Base-by-base conservation (phyloP, 2,113 vertebrate genomes). In the Willisornis vidua region DNA sequence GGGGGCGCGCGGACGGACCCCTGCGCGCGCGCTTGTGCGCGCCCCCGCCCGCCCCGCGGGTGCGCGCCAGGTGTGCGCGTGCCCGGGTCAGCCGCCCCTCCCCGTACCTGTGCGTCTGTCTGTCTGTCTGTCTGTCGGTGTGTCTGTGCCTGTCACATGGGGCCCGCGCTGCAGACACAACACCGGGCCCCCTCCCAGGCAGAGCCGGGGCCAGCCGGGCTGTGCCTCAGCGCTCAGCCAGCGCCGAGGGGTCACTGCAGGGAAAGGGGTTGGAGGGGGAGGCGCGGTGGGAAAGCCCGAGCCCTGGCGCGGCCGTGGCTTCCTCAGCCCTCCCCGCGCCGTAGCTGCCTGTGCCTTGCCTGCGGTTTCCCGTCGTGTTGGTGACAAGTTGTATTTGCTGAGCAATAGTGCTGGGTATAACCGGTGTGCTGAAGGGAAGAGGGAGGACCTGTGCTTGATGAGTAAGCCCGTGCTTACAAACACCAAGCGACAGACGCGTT, bases 341-440 rank as follows among this genome's bases (percentile, higher is more conserved):
- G 33, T 46, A 28, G 78, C 65, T 8, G 79, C 79, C 3, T 12
- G 66, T 43, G 1, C 41, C 51, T 74, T 39, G 73, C 6, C 72
- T 90, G 94, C 66, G 65, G 29, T 31, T 93, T 62, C 31, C 62
- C 37, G 1, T 35, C 29, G 51, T 31, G 91, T 18, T 72, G 39
- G 87, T 61, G 66, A 33, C 78, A 48, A 96, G 85, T 96, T 95
- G 78, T 46, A 65, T 96, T 94, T 95, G 94, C 94, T 94, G 92
- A 96, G 96, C 91, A 82, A 74, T 91, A 80, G 93, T 13, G 83
- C 49, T 39, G 74, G 54, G 4, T 86, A 8, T 15, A 45, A 35
- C 28, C 26, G 5, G 39, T 12, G 67, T 26, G 77, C 29, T 4
- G 67, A 19, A 49, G 52, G 62, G 61, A 87, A 3, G 51, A 58